Percentiles rank a stretch among this genome's conserved stretches.
phyloP scores from a whole-genome alignment of 2,888 invertebrate species.

The Dasypogon diadema region DNA sequence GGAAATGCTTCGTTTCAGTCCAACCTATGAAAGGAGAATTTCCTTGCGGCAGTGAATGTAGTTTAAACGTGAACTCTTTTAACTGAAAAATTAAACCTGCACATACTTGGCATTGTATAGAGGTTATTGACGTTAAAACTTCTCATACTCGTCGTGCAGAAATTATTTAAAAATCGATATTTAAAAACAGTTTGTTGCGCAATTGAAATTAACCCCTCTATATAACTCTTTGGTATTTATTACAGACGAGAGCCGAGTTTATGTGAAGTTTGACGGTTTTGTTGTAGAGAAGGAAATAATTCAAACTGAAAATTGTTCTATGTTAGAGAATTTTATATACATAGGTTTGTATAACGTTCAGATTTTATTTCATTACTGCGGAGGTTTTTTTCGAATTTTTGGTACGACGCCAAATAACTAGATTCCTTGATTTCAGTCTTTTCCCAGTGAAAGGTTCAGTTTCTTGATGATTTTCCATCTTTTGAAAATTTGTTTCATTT shows the following conservation, averaged over 20 bases:
- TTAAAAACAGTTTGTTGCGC: conserved; percentile 39
- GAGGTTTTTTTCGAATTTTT: too few relatives aligned
- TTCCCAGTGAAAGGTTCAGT: too few relatives aligned
- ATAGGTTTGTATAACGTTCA: too few relatives aligned
- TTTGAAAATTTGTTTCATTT: too few relatives aligned
- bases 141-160: background rate
- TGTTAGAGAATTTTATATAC: too few relatives aligned
- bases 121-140: conserved; percentile 36
- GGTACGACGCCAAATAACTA: too few relatives aligned
- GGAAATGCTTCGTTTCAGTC: too few relatives aligned
- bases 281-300: conserved; percentile 1
- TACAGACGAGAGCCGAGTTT: background rate
- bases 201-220: conserved; percentile 31
- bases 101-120: conserved; percentile 25
- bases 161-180: conserved; percentile 39
- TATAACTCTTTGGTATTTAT: conserved; percentile 21
- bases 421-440: too few relatives aligned
- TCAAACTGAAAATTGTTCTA: background rate
- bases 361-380: too few relatives aligned
- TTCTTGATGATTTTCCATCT: too few relatives aligned
- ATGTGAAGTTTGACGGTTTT: background rate
- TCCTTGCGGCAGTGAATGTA: conserved; percentile 31
- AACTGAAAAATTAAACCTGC: conserved; percentile 25
- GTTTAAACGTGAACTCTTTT: conserved; percentile 24
- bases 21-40: background rate